A percentile compares a stretch with the other conserved stretches of the same genome.
phyloP scores from a whole-genome alignment of 2,797 vertebrate species.

The Phoebastria nigripes region DNA sequence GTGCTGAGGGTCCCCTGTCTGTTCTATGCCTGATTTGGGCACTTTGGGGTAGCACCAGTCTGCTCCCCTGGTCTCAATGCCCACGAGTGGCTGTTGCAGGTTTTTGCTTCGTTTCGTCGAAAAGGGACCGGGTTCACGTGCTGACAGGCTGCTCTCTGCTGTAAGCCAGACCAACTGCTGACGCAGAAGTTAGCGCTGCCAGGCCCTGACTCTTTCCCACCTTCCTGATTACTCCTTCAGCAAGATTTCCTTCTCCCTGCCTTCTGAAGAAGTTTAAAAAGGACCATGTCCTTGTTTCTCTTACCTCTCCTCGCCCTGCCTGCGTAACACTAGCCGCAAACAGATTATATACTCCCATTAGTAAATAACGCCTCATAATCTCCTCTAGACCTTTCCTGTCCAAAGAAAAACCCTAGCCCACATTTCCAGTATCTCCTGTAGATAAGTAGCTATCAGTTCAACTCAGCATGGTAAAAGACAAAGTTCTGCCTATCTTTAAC shows the following conservation, averaged over 20 bases:
- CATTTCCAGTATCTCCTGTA: not conserved
- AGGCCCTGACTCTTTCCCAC: not conserved
- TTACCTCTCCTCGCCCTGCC: fast-evolving
- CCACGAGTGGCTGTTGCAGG: fast-evolving
- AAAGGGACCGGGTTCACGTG: fast-evolving
- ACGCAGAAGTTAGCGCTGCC: too few species aligned
- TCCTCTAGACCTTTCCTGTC: not conserved
- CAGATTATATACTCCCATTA: not conserved
- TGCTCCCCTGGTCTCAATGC: not conserved
- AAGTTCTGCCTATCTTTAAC: not conserved
- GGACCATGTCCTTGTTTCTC: fast-evolving
- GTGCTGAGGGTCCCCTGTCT: fast-evolving
- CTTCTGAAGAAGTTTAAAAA: not conserved
- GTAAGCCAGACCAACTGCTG: not conserved
- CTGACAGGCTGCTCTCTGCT: fast-evolving
- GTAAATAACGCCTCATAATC: not conserved
- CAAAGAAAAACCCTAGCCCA: not conserved
- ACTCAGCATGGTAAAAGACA: not conserved
- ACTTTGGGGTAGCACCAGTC: fast-evolving
- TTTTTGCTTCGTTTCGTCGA: fast-evolving
- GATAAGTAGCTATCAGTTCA: not conserved
- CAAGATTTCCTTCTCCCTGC: not conserved
- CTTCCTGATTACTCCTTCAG: fast-evolving
- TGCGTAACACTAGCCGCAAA: fast-evolving
- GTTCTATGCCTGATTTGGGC: not conserved